Evolutionary conservation across 2,797 vertebrate genomes (phyloP).

Genomic region (Brachyalestes nurse): DNA sequence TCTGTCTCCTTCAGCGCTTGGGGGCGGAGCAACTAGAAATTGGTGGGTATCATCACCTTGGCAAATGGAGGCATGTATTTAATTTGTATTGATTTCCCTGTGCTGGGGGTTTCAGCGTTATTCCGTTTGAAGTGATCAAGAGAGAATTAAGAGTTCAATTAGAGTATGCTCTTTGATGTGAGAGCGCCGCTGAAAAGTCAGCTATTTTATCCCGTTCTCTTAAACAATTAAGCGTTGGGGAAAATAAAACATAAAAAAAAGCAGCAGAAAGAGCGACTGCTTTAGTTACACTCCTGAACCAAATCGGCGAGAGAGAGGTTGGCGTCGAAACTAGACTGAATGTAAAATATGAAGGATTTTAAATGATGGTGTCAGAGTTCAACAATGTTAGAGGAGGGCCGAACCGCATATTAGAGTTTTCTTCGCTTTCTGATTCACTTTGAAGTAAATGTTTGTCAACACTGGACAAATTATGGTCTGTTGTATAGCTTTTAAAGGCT

Average conservation of each 20-base stretch:
- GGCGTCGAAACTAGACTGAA: neutral
- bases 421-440: neutral
- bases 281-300: conserved; percentile 1
- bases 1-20: neutral
- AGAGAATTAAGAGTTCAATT: conserved; percentile 53
- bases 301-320: neutral
- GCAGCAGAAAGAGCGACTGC: neutral
- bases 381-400: neutral
- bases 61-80: conserved; percentile 53
- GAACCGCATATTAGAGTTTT: too few relatives aligned
- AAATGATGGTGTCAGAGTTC: neutral
- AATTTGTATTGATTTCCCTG: conserved; percentile 60
- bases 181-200: conserved; percentile 31
- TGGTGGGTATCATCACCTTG: conserved; percentile 46
- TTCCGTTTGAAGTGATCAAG: conserved; percentile 59
- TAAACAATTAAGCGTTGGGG: neutral
- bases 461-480: neutral
- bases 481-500: too few relatives aligned
- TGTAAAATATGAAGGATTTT: neutral
- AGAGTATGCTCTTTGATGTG: conserved; percentile 48
- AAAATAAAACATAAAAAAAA: neutral
- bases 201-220: conserved; percentile 27
- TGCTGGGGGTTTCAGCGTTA: conserved; percentile 38
- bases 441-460: too few relatives aligned
- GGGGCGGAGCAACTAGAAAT: conserved; percentile 41